Evolutionary conservation across 64 coral and sea anemone genomes (phyloP).

Genomic region (Porites australiensis): DNA sequence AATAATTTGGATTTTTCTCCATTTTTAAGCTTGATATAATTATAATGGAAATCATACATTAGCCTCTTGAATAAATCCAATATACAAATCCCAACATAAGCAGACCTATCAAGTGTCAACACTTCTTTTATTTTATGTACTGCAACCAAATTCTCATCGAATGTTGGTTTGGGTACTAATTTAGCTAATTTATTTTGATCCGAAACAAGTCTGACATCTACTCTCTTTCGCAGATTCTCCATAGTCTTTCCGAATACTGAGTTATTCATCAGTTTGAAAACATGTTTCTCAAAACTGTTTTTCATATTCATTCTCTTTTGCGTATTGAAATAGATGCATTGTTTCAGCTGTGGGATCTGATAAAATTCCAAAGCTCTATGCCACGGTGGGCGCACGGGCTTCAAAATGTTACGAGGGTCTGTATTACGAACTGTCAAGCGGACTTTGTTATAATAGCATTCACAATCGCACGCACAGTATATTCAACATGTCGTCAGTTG

Average conservation of each 20-base stretch:
- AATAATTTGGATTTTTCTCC: constrained; percentile 7
- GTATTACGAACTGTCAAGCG: no score
- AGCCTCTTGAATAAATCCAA: not conserved
- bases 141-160: not conserved
- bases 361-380: no score
- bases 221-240: constrained; percentile 8
- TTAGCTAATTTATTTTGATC: not conserved
- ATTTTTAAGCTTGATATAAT: not conserved
- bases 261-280: no score
- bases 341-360: no score
- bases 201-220: not conserved
- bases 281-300: no score
- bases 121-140: constrained; percentile 15
- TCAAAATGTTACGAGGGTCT: no score
- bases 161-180: not conserved
- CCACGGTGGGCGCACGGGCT: no score
- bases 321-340: no score
- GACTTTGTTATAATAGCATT: no score
- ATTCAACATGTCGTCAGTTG: no score
- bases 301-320: no score
- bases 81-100: constrained; percentile 20
- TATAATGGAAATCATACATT: constrained; percentile 38
- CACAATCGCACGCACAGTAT: no score
- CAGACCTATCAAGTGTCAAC: not conserved
- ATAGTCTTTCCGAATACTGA: not conserved